phyloP scores from a whole-genome alignment of 1,140 invertebrate species.

The Heliconius nattereri region DNA sequence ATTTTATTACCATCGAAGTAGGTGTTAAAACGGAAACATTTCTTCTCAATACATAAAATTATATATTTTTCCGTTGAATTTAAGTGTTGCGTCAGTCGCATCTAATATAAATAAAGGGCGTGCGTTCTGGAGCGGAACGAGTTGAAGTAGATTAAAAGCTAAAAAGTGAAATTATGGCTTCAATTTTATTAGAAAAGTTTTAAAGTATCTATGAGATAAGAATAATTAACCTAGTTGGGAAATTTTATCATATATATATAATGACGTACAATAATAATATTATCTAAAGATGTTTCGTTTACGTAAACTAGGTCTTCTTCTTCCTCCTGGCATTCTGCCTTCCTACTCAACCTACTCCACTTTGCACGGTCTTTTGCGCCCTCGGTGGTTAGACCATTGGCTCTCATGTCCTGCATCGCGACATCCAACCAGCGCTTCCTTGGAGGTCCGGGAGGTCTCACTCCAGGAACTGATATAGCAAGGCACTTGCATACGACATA shows the following conservation, averaged over 20 bases:
- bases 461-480: too few relatives aligned
- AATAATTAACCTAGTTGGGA: neutral
- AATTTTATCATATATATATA: neutral
- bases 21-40: neutral
- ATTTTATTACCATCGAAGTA: neutral
- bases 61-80: neutral
- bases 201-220: neutral
- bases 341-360: too few relatives aligned
- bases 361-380: too few relatives aligned
- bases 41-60: conserved; percentile 13
- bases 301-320: too few relatives aligned
- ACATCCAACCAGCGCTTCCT: too few relatives aligned
- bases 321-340: too few relatives aligned
- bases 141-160: conserved; percentile 62
- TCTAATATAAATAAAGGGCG: conserved; percentile 50
- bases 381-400: too few relatives aligned
- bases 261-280: neutral
- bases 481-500: too few relatives aligned
- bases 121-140: conserved; percentile 62
- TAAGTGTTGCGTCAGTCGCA: conserved; percentile 48
- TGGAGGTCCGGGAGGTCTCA: too few relatives aligned
- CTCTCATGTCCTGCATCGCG: too few relatives aligned
- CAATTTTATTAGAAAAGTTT: conserved; percentile 14
- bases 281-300: too few relatives aligned
- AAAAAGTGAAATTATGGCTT: conserved; percentile 43